Conservation (phyloP, 2,888 invertebrate species). For the Muscina levida region DNA sequence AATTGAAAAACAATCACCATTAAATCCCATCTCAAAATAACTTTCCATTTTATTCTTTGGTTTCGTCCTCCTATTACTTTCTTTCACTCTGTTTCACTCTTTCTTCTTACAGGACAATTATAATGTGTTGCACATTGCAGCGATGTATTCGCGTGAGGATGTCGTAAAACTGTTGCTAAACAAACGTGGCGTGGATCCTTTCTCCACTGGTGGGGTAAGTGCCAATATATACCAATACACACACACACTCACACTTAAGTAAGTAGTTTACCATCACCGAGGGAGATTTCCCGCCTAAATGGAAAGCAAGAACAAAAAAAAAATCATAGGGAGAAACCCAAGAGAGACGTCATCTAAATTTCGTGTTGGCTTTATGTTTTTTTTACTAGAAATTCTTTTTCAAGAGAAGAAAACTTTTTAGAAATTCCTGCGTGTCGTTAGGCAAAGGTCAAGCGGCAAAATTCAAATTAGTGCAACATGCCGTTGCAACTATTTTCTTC, state of each 20-base stretch:
- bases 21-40: conserved; percentile 8
- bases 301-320: conserved; percentile 11
- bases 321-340: conserved; percentile 36
- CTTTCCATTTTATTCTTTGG: conserved; percentile 35
- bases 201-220: conserved; percentile 96
- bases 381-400: conserved; percentile 6
- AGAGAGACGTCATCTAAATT: conserved; percentile 36
- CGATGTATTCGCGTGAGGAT: conserved; percentile 96
- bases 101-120: conserved; percentile 90
- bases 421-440: conserved; percentile 67
- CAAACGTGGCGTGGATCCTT: conserved; percentile 94
- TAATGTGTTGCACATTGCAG: conserved; percentile 96
- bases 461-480: conserved; percentile 61
- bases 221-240: conserved; percentile 81
- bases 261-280: too few species aligned
- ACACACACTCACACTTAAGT: not conserved
- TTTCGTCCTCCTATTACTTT: too few species aligned
- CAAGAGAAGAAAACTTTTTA: conserved; percentile 11
- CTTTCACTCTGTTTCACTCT: conserved; percentile 2
- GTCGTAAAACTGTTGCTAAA: conserved; percentile 93
- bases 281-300: conserved; percentile 48
- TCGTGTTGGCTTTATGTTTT: not conserved
- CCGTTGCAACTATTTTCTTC: conserved; percentile 13
- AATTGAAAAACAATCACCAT: not conserved
- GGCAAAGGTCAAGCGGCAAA: conserved; percentile 67